A percentile compares a stretch with the other conserved stretches of the same genome.
phyloP scores from a whole-genome alignment of 2,888 invertebrate species.

The Marronus borbonicus region DNA sequence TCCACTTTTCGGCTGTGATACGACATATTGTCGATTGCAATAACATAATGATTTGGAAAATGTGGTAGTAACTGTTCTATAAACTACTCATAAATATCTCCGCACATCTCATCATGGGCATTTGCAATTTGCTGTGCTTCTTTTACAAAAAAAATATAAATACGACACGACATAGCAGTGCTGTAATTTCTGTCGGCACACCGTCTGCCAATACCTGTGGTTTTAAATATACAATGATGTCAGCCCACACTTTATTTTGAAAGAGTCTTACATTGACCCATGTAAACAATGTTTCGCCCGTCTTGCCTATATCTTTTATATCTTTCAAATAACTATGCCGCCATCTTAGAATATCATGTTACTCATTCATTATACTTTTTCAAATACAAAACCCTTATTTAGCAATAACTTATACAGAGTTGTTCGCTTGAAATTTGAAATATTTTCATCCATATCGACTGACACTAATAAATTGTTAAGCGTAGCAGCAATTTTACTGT shows the following conservation, averaged over 20 bases:
- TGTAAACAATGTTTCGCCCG: too few relatives aligned
- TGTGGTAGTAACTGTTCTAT: not conserved
- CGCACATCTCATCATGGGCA: not conserved
- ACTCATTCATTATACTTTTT: not conserved
- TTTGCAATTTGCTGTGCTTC: not conserved
- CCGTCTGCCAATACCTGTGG: not conserved
- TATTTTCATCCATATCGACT: too few relatives aligned
- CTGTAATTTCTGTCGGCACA: not conserved
- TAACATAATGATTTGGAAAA: not conserved
- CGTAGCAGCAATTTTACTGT: too few relatives aligned
- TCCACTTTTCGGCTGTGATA: not conserved
- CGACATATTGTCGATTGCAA: not conserved
- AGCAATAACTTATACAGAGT: too few relatives aligned
- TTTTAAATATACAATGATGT: not conserved
- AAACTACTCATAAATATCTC: not conserved
- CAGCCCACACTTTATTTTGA: not conserved
- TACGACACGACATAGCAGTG: not conserved
- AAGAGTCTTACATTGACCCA: constrained; percentile 18
- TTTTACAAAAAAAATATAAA: not conserved
- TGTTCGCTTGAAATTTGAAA: too few relatives aligned
- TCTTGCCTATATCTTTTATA: too few relatives aligned
- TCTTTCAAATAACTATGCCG: too few relatives aligned
- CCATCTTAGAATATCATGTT: not conserved
- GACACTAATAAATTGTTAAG: too few relatives aligned
- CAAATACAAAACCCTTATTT: not conserved